A percentile compares a stretch with the other conserved stretches of the same genome.
These are phyloP conservation scores for Ageneiosus marmoratus DNA, from an alignment of 2,113 vertebrate genomes.

Conservation along the genomic window DNA sequence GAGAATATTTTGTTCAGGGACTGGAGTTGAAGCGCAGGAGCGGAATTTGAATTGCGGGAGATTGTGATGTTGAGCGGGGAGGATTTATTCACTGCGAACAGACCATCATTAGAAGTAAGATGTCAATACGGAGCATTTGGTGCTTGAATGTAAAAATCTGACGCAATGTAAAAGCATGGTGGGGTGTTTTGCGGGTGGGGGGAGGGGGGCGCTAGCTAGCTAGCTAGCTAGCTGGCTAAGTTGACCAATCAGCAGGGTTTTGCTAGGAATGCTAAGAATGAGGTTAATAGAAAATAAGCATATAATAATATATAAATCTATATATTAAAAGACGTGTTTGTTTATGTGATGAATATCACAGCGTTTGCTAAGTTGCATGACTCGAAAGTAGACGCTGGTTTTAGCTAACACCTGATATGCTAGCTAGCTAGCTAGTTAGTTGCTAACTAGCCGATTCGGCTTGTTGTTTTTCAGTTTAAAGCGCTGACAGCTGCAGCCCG, in stretches of 20 bases:
- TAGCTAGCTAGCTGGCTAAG: neutral
- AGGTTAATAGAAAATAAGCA: neutral
- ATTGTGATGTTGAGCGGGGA: slow-evolving; percentile 51
- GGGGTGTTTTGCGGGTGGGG: neutral
- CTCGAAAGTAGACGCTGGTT: too few species aligned
- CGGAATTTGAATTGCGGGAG: slow-evolving; percentile 14
- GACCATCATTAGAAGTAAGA: slow-evolving; percentile 49
- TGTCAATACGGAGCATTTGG: slow-evolving; percentile 1
- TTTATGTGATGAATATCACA: neutral
- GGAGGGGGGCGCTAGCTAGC: neutral
- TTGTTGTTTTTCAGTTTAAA: slow-evolving; percentile 21
- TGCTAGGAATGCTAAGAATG: neutral
- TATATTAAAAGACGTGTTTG: neutral
- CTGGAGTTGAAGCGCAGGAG: slow-evolving; percentile 60
- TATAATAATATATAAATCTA: neutral
- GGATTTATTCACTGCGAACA: slow-evolving; percentile 41
- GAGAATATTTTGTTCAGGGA: slow-evolving; percentile 64
- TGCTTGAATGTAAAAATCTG: neutral
- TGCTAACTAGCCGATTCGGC: slow-evolving; percentile 42
- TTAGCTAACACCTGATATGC: neutral
- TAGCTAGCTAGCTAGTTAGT: slow-evolving; percentile 18
- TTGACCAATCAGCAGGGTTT: neutral
- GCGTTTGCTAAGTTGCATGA: too few species aligned
- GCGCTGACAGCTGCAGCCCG: slow-evolving; percentile 25
- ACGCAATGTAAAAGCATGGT: neutral